Evolutionary conservation across 1,140 invertebrate species (phyloP).

Genomic region (Probaryconus sp.): DNA sequence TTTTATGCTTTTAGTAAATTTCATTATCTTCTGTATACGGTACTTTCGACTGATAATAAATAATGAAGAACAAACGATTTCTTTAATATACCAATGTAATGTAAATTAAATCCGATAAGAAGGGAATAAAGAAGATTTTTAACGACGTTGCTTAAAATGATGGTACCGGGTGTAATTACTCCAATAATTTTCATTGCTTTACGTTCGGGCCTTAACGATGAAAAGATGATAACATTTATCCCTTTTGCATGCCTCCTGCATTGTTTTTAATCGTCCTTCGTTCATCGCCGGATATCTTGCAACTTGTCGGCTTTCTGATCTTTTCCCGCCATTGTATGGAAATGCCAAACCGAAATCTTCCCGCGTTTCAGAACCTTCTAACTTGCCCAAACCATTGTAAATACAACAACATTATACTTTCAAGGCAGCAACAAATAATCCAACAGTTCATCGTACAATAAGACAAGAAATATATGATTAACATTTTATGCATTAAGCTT

Average conservation of each 20-base stretch:
- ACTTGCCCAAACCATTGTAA: slow-evolving; percentile 35
- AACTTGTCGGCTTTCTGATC: slow-evolving; percentile 62
- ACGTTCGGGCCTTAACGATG: slow-evolving; percentile 46
- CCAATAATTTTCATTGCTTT: slow-evolving; percentile 33
- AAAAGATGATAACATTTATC: slow-evolving; percentile 38
- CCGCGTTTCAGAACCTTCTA: slow-evolving; percentile 28
- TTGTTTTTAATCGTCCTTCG: slow-evolving; percentile 62
- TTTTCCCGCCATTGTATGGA: slow-evolving; percentile 72
- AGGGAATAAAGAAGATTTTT: too few relatives aligned
- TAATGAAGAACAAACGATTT: too few relatives aligned
- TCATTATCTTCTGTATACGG: too few relatives aligned
- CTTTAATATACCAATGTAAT: too few relatives aligned
- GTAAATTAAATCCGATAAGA: too few relatives aligned
- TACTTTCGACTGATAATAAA: too few relatives aligned
- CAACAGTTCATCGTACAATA: slow-evolving; percentile 15
- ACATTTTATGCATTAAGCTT: slow-evolving; percentile 45
- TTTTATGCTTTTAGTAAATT: too few relatives aligned
- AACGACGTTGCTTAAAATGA: slow-evolving; percentile 41
- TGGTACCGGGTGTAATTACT: slow-evolving; percentile 41
- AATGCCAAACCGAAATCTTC: slow-evolving; percentile 62
- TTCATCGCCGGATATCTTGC: slow-evolving; percentile 70
- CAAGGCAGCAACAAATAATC: slow-evolving; percentile 29
- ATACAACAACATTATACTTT: slow-evolving; percentile 10
- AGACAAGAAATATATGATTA: slow-evolving; percentile 30
- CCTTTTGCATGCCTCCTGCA: slow-evolving; percentile 4